Evolutionary conservation across 2,113 vertebrate genomes (phyloP).

Genomic region (Poecilia latipinna): DNA sequence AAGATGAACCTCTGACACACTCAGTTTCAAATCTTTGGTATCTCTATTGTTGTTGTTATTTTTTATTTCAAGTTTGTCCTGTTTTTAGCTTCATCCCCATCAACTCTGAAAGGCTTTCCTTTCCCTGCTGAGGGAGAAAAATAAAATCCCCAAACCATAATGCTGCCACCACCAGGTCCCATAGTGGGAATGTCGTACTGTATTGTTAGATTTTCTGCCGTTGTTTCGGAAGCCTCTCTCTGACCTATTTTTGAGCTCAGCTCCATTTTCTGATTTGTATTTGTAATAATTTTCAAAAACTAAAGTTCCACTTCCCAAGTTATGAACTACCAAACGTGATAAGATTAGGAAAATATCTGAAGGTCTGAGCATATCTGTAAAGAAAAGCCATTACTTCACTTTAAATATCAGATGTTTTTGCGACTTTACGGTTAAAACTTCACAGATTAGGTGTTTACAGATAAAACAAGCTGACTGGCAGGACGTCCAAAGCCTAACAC

Average conservation of each 20-base stretch:
- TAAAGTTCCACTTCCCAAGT: not conserved
- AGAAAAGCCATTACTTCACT: not conserved
- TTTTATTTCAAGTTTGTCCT: not conserved
- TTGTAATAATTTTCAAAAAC: not conserved
- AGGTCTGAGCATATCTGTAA: not conserved
- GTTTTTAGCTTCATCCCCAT: not conserved
- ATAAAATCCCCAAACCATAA: not conserved
- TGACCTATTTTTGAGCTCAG: not conserved
- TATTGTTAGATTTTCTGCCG: no score
- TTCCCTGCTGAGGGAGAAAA: not conserved
- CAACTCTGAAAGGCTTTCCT: not conserved
- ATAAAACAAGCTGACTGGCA: not conserved
- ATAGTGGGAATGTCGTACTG: not conserved
- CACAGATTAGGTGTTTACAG: not conserved
- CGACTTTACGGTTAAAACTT: not conserved
- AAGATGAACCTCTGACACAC: not conserved
- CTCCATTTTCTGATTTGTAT: not conserved
- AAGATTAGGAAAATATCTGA: no score
- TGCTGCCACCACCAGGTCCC: not conserved
- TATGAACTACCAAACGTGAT: not conserved
- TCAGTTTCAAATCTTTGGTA: not conserved
- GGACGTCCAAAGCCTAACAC: not conserved
- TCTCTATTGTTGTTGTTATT: not conserved
- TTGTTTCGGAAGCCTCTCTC: not conserved
- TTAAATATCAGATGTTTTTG: not conserved